Evolutionary conservation across 2,797 vertebrate species (phyloP), one percentile per base, ranked within the genome.

Genomic region (Danio aesculapii): DNA sequence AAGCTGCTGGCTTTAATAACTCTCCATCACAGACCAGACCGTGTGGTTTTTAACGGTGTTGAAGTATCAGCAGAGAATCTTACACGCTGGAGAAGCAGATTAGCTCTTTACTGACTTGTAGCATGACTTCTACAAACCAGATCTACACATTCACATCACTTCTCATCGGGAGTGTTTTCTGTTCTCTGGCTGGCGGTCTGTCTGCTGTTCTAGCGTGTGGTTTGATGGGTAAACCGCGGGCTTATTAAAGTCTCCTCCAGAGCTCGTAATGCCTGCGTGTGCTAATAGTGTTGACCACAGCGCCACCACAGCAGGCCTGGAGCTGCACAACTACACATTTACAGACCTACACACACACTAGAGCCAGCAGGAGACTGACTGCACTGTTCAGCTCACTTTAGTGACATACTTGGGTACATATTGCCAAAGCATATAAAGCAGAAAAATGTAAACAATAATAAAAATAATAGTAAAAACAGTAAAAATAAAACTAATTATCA

Each of bases 181-280:
- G 30, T 30, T 78, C 21, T 19, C 66, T 19, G 39, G 58, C 30
- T 30, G 30, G 30, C 30, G 30, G 30, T 30, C 46, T 58, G 58
- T 67, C 58, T 69, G 39, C 62, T 55, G 61, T 68, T 44, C 61
- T 76, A 81, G 79, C 88, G 89, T 88, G 88, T 91, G 89, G 92
- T 92, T 93, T 91, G 88, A 90, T 87, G 30, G 88, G 92, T 88
- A 89, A 89, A 87, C 85, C 77, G 87, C 85, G 87, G 86, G 91
- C 89, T 89, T 90, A 92, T 93, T 92, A 90, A 90, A 88, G 85
- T 88, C 88, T 86, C 67, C 88, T 89, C 86, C 46, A 71, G 77
- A 81, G 87, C 84, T 84, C 41, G 13, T 79, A 81, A 77, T 84
- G 84, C 87, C 75, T 81, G 68, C 74, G 80, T 79, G 77, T 84